Percentiles rank a stretch among this genome's conserved stretches.
phyloP scores from a whole-genome alignment of 1,140 invertebrate genomes.

The Arion vulgaris region DNA sequence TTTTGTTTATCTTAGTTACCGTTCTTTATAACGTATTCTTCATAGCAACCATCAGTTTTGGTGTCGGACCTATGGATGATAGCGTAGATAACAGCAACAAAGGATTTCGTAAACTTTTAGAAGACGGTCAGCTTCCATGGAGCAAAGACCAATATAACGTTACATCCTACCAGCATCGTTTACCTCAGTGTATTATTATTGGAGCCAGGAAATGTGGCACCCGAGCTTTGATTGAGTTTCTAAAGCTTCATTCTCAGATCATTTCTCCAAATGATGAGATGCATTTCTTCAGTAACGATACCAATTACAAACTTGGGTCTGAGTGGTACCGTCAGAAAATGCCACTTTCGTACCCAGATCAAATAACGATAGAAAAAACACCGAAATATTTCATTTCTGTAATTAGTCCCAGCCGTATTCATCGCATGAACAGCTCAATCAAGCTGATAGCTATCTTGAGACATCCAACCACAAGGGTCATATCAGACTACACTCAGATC shows the following conservation, averaged over 20 bases:
- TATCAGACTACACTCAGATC: constrained; percentile 92
- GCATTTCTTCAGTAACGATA: constrained; percentile 74
- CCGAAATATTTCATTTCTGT: constrained; percentile 75
- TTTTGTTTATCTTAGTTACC: constrained; percentile 39
- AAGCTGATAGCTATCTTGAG: constrained; percentile 90
- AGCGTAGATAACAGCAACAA: constrained; percentile 35
- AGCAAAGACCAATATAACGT: constrained; percentile 56
- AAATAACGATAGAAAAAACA: constrained; percentile 76
- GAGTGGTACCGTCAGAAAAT: constrained; percentile 73
- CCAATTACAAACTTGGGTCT: constrained; percentile 70
- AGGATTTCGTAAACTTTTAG: constrained; percentile 55
- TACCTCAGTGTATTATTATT: constrained; percentile 71
- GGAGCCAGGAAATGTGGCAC: constrained; percentile 74
- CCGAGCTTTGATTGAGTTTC: constrained; percentile 72
- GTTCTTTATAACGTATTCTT: constrained; percentile 48
- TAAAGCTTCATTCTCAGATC: constrained; percentile 71
- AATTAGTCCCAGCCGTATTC: constrained; percentile 86
- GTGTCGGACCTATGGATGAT: constrained; percentile 33
- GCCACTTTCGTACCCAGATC: constrained; percentile 64
- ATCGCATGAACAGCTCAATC: constrained; percentile 89
- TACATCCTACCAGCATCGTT: constrained; percentile 63
- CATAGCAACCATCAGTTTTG: constrained; percentile 42
- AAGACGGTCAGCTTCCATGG: constrained; percentile 31
- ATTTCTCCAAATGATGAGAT: constrained; percentile 70
- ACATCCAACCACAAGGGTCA: constrained; percentile 90